Evolutionary conservation across 2,797 vertebrate genomes (phyloP), one percentile per base, ranked within the genome.

Genomic region (Pempheris klunzingeri): DNA sequence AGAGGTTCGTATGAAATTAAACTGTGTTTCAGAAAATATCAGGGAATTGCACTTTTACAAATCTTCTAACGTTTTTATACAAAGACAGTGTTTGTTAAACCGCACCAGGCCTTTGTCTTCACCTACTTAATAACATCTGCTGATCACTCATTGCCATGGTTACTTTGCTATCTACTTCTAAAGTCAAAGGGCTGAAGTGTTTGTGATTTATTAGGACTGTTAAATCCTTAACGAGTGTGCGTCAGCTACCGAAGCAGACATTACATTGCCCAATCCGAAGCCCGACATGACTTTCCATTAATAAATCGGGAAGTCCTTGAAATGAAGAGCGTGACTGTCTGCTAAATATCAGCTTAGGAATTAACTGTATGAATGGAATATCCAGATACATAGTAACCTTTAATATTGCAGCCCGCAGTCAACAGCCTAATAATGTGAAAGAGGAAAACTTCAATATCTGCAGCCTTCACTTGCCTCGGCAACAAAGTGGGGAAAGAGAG

Each of bases 401-500:
- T 74, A 71, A 83, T 77, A 59, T 50, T 38, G 39, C 5, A 58
- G 43, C 49, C 63, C 62, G 44, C 75, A 68, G 79, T 72, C 76
- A 53, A 84, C 52, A 38, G 58, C 38, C 30, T 74, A 70, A 76
- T 70, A 72, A 76, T n/a, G 46, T 36, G 78, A 75, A 63, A 59
- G 38, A 76, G 62, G 62, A 84, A 76, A 65, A 72, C 74, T 82
- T 84, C 78, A 85, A 87, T 83, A 41, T 65, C 83, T 69, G 85
- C 39, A 74, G 74, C 80, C 69, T 81, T 78, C 71, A 38, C 58
- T 83, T 79, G 67, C 71, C 65, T 78, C 55, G 88, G 81, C 69
- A 84, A 80, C 64, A 77, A 81, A 82, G 62, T n/a, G 46, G 75
- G 71, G 39, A 70, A 84, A 81, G 66, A 79, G 59, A 77, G 67